These are phyloP conservation scores for Leucosticte australis DNA, from an alignment of 2,113 vertebrate genomes.

Conservation along the genomic window DNA sequence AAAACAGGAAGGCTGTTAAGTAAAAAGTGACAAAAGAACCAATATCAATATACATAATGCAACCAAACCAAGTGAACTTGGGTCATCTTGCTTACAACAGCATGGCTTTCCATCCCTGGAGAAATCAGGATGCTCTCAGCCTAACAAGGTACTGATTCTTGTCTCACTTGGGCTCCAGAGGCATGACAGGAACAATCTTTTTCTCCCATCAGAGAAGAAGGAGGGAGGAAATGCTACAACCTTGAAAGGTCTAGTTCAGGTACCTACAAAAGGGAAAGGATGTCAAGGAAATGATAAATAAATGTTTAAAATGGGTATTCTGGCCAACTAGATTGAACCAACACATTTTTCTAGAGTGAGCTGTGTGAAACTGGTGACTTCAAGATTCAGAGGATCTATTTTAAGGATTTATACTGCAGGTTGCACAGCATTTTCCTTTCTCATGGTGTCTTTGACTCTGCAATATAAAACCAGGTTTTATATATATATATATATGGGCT, in stretches of 20 bases:
- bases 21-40: background rate
- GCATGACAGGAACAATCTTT: background rate
- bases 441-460: background rate
- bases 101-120: background rate
- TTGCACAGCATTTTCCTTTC: background rate
- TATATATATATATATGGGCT: background rate
- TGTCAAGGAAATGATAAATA: background rate
- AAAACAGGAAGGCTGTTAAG: background rate
- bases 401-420: background rate
- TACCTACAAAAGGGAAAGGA: background rate
- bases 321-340: background rate
- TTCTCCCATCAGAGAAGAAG: background rate
- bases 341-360: background rate
- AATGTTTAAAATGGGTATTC: background rate
- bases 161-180: background rate
- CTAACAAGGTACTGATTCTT: background rate
- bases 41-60: background rate
- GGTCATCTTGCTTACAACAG: background rate
- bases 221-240: background rate
- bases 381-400: background rate
- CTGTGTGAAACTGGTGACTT: background rate
- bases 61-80: background rate
- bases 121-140: background rate
- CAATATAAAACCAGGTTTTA: background rate
- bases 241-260: background rate